phyloP scores from a whole-genome alignment of 2,797 vertebrate species.

The Syngnathus acus region DNA sequence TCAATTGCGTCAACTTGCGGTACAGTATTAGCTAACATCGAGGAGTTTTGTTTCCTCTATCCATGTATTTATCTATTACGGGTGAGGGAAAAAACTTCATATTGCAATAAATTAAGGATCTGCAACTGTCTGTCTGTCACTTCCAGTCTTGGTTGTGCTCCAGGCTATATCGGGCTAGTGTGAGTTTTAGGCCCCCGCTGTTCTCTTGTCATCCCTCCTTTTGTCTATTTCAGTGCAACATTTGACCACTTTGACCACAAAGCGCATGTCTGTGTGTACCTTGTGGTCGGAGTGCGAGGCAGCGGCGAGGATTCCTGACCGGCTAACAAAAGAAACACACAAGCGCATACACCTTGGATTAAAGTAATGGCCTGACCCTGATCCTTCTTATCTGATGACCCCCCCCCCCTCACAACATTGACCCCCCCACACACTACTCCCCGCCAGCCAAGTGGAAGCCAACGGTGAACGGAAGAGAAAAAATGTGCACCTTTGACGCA shows the following conservation, averaged over 20 bases:
- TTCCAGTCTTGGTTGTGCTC: conserved; percentile 17
- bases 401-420: conserved; percentile 31
- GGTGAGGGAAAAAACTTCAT: too few species aligned
- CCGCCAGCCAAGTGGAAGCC: conserved; percentile 40
- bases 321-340: background rate
- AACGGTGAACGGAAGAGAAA: conserved; percentile 37
- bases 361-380: conserved; percentile 52
- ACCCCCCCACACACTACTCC: conserved; percentile 26
- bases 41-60: background rate
- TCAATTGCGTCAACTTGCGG: background rate
- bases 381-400: conserved; percentile 65
- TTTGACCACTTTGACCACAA: conserved; percentile 14
- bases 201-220: conserved; percentile 26
- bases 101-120: too few species aligned
- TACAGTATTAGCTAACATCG: background rate
- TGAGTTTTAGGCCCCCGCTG: conserved; percentile 47
- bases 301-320: conserved; percentile 9
- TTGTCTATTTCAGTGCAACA: conserved; percentile 33
- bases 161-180: conserved; percentile 52
- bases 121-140: background rate
- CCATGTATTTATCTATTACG: background rate
- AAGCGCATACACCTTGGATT: conserved; percentile 31
- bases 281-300: background rate
- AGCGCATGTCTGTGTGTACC: conserved; percentile 3
- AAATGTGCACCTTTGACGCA: conserved; percentile 38